phyloP scores from a whole-genome alignment of 1,140 invertebrate species.

The Procambarus virginalis region DNA sequence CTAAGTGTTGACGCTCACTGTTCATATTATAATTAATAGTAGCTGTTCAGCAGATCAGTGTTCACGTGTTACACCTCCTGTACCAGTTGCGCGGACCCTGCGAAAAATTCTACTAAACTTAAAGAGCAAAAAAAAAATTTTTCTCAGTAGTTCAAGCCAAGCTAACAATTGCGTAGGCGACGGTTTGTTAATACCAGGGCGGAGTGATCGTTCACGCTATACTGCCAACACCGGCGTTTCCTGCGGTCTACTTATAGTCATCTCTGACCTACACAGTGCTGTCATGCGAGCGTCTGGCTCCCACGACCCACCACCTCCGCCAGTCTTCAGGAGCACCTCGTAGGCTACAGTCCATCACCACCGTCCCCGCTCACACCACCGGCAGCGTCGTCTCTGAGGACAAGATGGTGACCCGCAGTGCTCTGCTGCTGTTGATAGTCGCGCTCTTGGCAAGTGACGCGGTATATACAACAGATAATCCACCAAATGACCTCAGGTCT shows the following conservation, averaged over 20 bases:
- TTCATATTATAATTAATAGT: no score
- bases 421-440: background rate
- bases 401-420: background rate
- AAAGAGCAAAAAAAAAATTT: no score
- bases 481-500: constrained; percentile 20
- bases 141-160: no score
- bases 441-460: background rate
- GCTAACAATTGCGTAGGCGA: no score
- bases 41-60: no score
- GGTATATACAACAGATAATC: background rate
- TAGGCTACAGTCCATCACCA: background rate
- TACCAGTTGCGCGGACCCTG: no score
- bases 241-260: background rate
- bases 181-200: no score
- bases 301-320: background rate
- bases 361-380: background rate
- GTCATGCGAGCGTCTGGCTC: background rate
- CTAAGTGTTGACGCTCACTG: no score
- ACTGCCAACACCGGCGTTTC: background rate
- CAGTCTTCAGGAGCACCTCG: background rate
- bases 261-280: background rate
- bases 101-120: no score
- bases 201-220: no score
- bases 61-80: no score
- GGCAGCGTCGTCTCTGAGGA: background rate